These are phyloP conservation scores for Scaptomyza tumidula DNA, from an alignment of 2,888 invertebrate genomes.

Conservation along the genomic window DNA sequence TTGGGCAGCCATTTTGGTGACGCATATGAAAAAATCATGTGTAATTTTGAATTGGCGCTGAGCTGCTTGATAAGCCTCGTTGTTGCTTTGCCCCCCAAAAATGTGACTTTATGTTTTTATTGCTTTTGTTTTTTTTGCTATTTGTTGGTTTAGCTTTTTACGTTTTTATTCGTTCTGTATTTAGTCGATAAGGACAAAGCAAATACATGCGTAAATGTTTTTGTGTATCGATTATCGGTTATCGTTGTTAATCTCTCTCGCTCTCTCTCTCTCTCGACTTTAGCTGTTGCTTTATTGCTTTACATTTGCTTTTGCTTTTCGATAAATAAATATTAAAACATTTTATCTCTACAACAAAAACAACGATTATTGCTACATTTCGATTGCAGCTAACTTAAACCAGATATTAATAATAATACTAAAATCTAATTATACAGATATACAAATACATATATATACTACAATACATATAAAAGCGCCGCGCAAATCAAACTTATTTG, in stretches of 20 bases:
- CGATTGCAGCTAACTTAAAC: conserved; percentile 54
- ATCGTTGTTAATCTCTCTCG: conserved; percentile 16
- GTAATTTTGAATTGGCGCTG: conserved; percentile 49
- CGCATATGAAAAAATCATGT: conserved; percentile 51
- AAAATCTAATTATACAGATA: conserved; percentile 14
- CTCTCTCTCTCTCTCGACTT: conserved; percentile 3
- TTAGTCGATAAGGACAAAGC: conserved; percentile 17
- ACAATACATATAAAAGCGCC: conserved; percentile 31
- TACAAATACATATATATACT: neutral
- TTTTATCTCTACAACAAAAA: conserved; percentile 9
- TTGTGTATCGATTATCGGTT: conserved; percentile 37
- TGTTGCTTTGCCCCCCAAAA: conserved; percentile 33
- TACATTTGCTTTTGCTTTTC: conserved; percentile 25
- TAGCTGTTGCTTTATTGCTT: conserved; percentile 45
- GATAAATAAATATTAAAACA: conserved; percentile 7
- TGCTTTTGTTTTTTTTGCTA: conserved; percentile 18
- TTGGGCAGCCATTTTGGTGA: conserved; percentile 69
- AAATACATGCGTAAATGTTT: conserved; percentile 16
- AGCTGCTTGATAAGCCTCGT: conserved; percentile 40
- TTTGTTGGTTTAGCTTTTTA: neutral
- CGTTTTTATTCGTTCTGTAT: conserved; percentile 3
- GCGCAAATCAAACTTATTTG: conserved; percentile 74
- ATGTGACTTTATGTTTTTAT: conserved; percentile 28
- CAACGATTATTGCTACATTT: conserved; percentile 38
- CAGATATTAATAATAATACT: conserved; percentile 27